phyloP scores from a whole-genome alignment of 2,113 vertebrate genomes.

The Toxotes jaculatrix region DNA sequence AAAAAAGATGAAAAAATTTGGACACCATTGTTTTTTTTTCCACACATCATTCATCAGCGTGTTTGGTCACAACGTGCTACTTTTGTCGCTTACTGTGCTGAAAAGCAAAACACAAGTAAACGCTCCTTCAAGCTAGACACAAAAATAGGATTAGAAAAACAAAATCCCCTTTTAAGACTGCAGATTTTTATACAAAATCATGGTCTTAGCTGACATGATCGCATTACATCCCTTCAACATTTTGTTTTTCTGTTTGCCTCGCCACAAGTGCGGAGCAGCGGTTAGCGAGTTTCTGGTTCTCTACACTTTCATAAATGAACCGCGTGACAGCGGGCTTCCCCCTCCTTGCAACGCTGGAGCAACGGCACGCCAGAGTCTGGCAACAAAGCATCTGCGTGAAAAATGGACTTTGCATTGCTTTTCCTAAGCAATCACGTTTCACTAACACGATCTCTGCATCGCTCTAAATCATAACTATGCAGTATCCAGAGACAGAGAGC shows the following conservation, averaged over 20 bases:
- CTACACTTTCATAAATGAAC: constrained; percentile 53
- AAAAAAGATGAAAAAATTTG: neutral
- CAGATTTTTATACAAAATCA: constrained; percentile 3
- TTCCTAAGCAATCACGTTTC: constrained; percentile 67
- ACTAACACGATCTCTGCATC: constrained; percentile 51
- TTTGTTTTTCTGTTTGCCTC: constrained; percentile 28
- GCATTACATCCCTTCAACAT: neutral
- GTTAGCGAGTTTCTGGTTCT: constrained; percentile 40
- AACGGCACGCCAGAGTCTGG: constrained; percentile 54
- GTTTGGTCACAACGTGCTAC: neutral
- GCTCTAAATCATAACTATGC: constrained; percentile 63
- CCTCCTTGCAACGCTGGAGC: constrained; percentile 31
- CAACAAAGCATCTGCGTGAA: constrained; percentile 51
- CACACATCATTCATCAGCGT: neutral
- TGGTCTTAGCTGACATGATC: neutral
- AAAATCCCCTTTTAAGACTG: neutral
- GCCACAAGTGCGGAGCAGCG: neutral
- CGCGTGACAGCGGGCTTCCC: constrained; percentile 46
- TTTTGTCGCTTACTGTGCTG: neutral
- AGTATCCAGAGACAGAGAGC: constrained; percentile 34
- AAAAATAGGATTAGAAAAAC: constrained; percentile 11
- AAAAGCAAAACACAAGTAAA: constrained; percentile 11
- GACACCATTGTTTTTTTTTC: constrained; percentile 1
- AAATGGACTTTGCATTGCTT: constrained; percentile 40
- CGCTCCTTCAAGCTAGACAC: neutral